A percentile compares a stretch with the other conserved stretches of the same genome.
These are phyloP conservation scores for Amphiduros pacificus DNA, from an alignment of 2,888 invertebrate genomes.

Conservation along the genomic window DNA sequence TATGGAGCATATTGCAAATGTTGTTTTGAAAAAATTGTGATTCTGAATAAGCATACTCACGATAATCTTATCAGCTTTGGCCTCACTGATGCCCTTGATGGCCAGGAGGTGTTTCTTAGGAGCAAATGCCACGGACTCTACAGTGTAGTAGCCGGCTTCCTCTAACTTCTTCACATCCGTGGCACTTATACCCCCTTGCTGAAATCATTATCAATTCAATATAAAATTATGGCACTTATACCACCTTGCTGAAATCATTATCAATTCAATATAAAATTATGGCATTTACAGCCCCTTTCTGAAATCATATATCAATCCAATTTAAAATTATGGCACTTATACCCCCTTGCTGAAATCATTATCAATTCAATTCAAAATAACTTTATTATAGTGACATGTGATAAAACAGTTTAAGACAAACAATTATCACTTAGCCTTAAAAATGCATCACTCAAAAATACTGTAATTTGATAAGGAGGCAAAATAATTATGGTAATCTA, in stretches of 20 bases:
- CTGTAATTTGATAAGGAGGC: too few relatives aligned
- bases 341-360: slow-evolving; percentile 85
- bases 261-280: too few relatives aligned
- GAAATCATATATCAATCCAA: too few relatives aligned
- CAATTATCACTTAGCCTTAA: too few relatives aligned
- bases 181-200: slow-evolving; percentile 89
- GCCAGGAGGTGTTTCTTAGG: slow-evolving; percentile 86
- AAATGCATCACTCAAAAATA: too few relatives aligned
- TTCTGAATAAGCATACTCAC: slow-evolving; percentile 47
- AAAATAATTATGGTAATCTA: too few relatives aligned
- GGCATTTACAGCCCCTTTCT: slow-evolving; percentile 89
- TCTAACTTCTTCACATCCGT: slow-evolving; percentile 87
- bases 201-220: too few relatives aligned
- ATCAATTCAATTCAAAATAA: too few relatives aligned
- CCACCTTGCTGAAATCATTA: slow-evolving; percentile 88
- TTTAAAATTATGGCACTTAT: slow-evolving; percentile 80
- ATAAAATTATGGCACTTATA: slow-evolving; percentile 77
- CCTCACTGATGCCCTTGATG: slow-evolving; percentile 92
- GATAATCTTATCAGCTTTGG: slow-evolving; percentile 92
- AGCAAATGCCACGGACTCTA: slow-evolving; percentile 92
- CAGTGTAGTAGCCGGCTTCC: slow-evolving; percentile 91
- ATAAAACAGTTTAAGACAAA: too few relatives aligned
- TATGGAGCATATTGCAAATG: too few relatives aligned
- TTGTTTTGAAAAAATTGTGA: too few relatives aligned
- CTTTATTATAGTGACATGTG: too few relatives aligned